phyloP scores from a whole-genome alignment of 2,113 vertebrate species.

The Phalacrocorax pelagicus region DNA sequence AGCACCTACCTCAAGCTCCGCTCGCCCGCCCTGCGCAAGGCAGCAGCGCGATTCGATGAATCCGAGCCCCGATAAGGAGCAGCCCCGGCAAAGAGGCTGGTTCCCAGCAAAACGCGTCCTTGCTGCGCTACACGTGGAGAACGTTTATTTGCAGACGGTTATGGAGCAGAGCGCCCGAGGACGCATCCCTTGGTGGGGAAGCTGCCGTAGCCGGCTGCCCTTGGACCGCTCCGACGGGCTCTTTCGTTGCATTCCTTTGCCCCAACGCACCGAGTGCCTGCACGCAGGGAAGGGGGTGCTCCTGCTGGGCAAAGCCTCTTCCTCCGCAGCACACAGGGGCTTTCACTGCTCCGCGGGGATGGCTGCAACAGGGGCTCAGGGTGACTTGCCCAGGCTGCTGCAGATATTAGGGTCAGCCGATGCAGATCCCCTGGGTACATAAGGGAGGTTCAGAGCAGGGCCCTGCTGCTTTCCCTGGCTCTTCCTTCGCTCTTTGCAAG shows the following conservation, averaged over 20 bases:
- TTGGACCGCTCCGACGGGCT: accelerated
- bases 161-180: neutral
- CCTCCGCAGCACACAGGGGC: too few relatives aligned
- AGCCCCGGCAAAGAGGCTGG: neutral
- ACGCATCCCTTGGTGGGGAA: neutral
- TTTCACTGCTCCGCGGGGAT: neutral
- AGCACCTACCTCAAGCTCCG: neutral
- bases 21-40: neutral
- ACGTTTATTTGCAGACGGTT: neutral
- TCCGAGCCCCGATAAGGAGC: neutral
- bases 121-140: neutral
- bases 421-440: neutral
- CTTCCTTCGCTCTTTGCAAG: neutral
- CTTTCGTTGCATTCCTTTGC: too few relatives aligned
- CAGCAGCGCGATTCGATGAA: too few relatives aligned
- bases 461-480: neutral
- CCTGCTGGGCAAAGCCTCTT: neutral
- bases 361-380: neutral
- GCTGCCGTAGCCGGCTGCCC: neutral
- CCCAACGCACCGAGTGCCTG: accelerated
- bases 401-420: neutral
- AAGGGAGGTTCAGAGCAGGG: too few relatives aligned
- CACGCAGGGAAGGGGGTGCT: neutral
- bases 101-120: neutral
- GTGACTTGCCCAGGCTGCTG: neutral